These are phyloP conservation scores for Polyommatus icarus DNA, from an alignment of 2,888 invertebrate genomes.

Conservation along the genomic window DNA sequence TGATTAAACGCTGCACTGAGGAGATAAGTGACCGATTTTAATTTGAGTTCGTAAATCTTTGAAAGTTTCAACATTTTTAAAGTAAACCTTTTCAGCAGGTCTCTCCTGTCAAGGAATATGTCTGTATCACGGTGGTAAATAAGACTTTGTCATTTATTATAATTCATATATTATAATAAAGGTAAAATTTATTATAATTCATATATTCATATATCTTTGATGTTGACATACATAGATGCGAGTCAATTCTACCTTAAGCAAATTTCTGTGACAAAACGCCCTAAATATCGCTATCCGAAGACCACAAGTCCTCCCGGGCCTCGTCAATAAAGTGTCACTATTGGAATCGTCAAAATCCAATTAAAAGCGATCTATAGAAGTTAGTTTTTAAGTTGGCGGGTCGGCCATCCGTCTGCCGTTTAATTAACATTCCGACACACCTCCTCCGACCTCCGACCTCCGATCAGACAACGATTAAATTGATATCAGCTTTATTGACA, in stretches of 20 bases:
- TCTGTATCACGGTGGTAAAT: too few species aligned
- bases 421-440: constrained; percentile 74
- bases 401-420: constrained; percentile 60
- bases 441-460: constrained; percentile 46
- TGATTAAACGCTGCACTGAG: not conserved
- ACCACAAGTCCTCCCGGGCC: not conserved
- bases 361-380: constrained; percentile 9
- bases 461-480: constrained; percentile 55
- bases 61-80: not conserved
- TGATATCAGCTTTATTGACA: constrained; percentile 40
- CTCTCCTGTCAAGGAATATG: too few species aligned
- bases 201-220: too few species aligned
- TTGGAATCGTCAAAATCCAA: not conserved
- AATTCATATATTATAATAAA: too few species aligned
- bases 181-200: too few species aligned
- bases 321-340: constrained; percentile 22
- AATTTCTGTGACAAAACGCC: too few species aligned
- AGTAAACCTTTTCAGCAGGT: too few species aligned
- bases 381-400: constrained; percentile 35
- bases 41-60: not conserved
- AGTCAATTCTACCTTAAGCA: too few species aligned
- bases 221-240: too few species aligned
- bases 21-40: not conserved
- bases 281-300: not conserved
- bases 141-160: too few species aligned